phyloP scores from a whole-genome alignment of 2,888 invertebrate species.

The Pasiphila rectangulata region DNA sequence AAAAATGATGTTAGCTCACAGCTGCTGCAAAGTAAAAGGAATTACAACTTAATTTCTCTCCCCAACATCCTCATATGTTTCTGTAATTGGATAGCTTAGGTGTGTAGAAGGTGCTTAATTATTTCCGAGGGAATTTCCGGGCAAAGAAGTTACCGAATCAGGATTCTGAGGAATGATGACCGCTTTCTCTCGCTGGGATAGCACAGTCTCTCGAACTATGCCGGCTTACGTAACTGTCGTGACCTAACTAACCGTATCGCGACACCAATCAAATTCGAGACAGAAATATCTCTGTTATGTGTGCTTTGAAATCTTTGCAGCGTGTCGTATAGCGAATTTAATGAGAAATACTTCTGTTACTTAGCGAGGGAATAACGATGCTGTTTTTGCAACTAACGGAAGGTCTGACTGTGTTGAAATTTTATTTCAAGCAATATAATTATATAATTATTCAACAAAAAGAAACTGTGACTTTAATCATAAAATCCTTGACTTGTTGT shows the following conservation, averaged over 20 bases:
- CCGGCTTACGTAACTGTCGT: slow-evolving; percentile 47
- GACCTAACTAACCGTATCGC: slow-evolving; percentile 35
- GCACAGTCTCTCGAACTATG: slow-evolving; percentile 30
- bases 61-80: slow-evolving; percentile 14
- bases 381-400: too few species aligned
- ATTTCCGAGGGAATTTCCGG: slow-evolving; percentile 27
- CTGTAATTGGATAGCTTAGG: slow-evolving; percentile 15
- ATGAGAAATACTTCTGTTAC: too few species aligned
- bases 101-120: not conserved
- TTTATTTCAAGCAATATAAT: too few species aligned
- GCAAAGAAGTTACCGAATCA: slow-evolving; percentile 51
- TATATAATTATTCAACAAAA: too few species aligned
- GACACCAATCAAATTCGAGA: slow-evolving; percentile 11
- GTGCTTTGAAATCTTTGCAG: slow-evolving; percentile 31
- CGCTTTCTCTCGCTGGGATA: slow-evolving; percentile 54
- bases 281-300: slow-evolving; percentile 22
- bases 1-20: slow-evolving; percentile 4
- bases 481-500: too few species aligned
- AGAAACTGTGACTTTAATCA: too few species aligned
- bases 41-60: slow-evolving; percentile 17
- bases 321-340: not conserved
- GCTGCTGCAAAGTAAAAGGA: slow-evolving; percentile 6
- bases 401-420: too few species aligned
- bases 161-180: slow-evolving; percentile 42
- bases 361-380: too few species aligned